Conservation (phyloP, 2,797 vertebrate species). For the Coregonus ussuriensis region DNA sequence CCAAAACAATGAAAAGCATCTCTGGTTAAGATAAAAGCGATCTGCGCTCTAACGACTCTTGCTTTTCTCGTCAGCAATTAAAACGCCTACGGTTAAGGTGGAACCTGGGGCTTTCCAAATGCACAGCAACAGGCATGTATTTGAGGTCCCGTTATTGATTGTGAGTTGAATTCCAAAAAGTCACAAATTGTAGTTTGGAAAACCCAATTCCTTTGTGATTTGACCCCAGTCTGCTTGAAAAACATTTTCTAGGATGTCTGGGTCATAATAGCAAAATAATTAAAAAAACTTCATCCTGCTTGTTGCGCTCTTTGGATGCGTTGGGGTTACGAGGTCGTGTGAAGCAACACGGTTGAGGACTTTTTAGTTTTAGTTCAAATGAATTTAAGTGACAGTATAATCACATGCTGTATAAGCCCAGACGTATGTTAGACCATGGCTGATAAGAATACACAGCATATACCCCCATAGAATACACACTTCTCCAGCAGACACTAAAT, state of each 20-base stretch:
- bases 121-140: slow-evolving; percentile 3
- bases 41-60: slow-evolving; percentile 72
- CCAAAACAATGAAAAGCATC: slow-evolving; percentile 90
- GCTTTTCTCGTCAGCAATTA: slow-evolving; percentile 71
- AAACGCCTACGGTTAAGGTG: slow-evolving; percentile 54
- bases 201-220: neutral
- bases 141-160: neutral
- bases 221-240: neutral
- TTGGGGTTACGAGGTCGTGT: neutral
- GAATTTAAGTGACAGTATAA: neutral
- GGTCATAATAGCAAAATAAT: neutral
- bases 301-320: neutral
- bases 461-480: neutral
- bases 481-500: neutral
- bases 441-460: neutral
- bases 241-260: neutral
- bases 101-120: slow-evolving; percentile 26
- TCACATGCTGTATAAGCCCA: neutral
- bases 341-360: neutral
- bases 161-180: neutral
- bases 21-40: slow-evolving; percentile 83
- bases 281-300: neutral
- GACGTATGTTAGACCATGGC: neutral
- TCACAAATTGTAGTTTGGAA: neutral
- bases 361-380: neutral